Base-by-base conservation (phyloP, 2,888 invertebrate genomes). In the Netelia inedita region DNA sequence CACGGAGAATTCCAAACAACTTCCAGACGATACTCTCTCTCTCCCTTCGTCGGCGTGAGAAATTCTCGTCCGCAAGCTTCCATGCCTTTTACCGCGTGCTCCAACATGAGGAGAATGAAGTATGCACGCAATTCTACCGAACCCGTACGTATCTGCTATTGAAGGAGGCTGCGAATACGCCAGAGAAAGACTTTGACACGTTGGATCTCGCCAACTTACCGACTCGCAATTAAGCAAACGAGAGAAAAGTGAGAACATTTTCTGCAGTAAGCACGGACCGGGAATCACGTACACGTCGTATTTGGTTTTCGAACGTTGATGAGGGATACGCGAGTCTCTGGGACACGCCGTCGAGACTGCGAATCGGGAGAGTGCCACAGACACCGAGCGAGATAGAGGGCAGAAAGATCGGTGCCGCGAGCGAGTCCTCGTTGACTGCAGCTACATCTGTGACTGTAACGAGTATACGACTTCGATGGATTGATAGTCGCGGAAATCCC, bases 401-500 rank as follows among this genome's bases (percentile, higher is more conserved):
- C 46, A 50, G 59, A 78, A 68, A 69, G 72, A 78, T 78, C 76
- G 59, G 75, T 66, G 50, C 46, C 41, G 28, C 69, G 10, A 35
- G 41, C 61, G 82, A 71, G 75, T 63, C 50, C 19, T 78, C 71
- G 53, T 66, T 69, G 43, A 21, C 69, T 74, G 79, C 79, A 79
- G 69, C 63, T 55, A 53, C 73, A 43, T 68, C 59, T 53, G 35
- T 61, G 63, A 57, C 61, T 53, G 28, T 61, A 16, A 21, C 71
- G 41, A 41, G 61, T 11, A 53, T 28, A 57, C 65, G 46, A 46
- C 53, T 50, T 41, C 50, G 61, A 69, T 79, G 79, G 79, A 83
- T 83, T 79, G 79, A 83, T 83, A 74, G 79, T 69, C 79, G 57
- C 83, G 79, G 83, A 83, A 83, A 79, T 79, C 61, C 79, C 69